Evolutionary conservation across 2,888 invertebrate genomes (phyloP), one percentile per base, ranked within the genome.

Genomic region (Drosophila silvestris): DNA sequence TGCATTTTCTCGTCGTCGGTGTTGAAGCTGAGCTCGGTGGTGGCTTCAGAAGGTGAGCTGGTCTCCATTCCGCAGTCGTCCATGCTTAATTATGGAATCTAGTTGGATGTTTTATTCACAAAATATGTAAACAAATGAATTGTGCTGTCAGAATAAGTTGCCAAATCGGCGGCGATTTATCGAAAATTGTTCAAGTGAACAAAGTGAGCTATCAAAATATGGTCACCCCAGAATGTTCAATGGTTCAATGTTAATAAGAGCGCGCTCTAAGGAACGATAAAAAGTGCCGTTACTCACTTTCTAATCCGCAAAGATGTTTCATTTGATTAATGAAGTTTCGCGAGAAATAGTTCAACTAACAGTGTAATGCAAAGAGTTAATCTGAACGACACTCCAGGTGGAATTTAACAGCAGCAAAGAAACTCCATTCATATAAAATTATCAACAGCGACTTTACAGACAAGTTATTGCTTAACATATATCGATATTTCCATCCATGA

Each of bases 41-140:
- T 77, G 44, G 77, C 58, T 47, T 91, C 90, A 4, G 85, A 78
- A 57, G 87, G 89, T 32, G 88, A 85, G 73, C 81, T 91, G 26
- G 78, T 83, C 35, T 92, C 92, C 73, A 82, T 83, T 60, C 79
- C 79, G 47, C 83, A 77, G 37, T 91, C 92, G 16, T 92, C 92
- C 92, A 92, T 92, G 7, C 35, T 60, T 50, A 60, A 58, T 62
- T 37, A 19, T 41, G 1, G 16, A 14, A 9, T 68, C 35, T 69
- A 28, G 30, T 68, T 66, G 9, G 60, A 54, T 22, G 60, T 85
- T 88, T 85, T 70, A 89, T 83, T 90, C 85, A 89, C 54, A 67
- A 90, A 83, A 64, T 60, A 75, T 78, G 90, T 88, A 90, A 85
- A 85, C 89, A 90, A 90, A 77, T 65, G 28, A 69, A 47, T 59